Base-by-base conservation (phyloP, 1,140 invertebrate genomes). In the Diploscapter pachys region DNA sequence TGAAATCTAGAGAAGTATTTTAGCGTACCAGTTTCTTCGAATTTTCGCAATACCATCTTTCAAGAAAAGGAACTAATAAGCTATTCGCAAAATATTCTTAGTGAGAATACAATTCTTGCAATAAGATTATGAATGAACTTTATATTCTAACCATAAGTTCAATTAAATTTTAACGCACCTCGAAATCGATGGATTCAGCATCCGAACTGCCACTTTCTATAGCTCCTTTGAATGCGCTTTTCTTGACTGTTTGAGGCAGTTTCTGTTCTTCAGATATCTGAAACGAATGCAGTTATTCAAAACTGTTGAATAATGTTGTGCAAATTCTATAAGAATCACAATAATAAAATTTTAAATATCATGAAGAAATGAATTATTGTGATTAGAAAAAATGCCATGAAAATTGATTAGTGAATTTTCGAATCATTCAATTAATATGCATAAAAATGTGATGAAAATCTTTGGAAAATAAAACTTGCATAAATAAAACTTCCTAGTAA, bases 171-270 rank as follows among this genome's bases (percentile, higher is more conserved):
- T 0, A 31, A 31, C 31, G 31, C 1, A 31, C 63, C 13, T 64
- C 63, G 63, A 64, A 64, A 13, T 64, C 63, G 13, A 64, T 64
- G 13, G 63, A 64, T 13, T 64, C 63, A 5, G 13, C 6, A 31
- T 64, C 63, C 8, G 63, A 64, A 64, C 6, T 8, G 63, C 63
- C 63, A 50, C 63, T 64, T 2, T 5, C 63, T 6, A 64, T 50
- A 31, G 13, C 63, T 9, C 51, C 51, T 13, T 64, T 64, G 13
- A 64, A 64, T 64, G 63, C 13, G 13, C 63, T 64, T 50, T 64
- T 64, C 63, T 64, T 64, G 6, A 50, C 13, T 48, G 13, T 50
- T 31, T 13, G 31, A 5, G 57, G 57, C 13, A 1, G 9, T 13
- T 2, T 59, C 13, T 9, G 9, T 59, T 59, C 57, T 13, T 59